phyloP scores from a whole-genome alignment of 2,888 invertebrate species.

The Acrocera orbiculus region DNA sequence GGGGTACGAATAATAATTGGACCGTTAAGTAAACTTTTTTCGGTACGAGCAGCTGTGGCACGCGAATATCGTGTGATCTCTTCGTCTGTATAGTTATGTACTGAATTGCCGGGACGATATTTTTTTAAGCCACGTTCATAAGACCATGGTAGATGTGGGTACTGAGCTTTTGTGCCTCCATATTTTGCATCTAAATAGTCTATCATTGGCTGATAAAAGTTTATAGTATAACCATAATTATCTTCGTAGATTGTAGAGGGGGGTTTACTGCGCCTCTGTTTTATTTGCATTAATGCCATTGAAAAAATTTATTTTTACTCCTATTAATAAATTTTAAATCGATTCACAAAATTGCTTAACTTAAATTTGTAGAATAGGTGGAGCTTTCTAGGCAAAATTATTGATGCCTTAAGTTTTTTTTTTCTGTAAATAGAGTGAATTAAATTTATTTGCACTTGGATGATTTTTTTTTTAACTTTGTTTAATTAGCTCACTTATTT shows the following conservation, averaged over 20 bases:
- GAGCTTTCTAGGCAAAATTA: too few relatives aligned
- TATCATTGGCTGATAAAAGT: slow-evolving; percentile 76
- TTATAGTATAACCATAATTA: slow-evolving; percentile 69
- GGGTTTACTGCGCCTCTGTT: slow-evolving; percentile 32
- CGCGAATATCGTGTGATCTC: slow-evolving; percentile 48
- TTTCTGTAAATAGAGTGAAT: too few relatives aligned
- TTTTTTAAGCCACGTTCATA: slow-evolving; percentile 51
- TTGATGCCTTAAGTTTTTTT: too few relatives aligned
- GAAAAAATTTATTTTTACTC: slow-evolving; percentile 13
- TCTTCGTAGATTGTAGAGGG: slow-evolving; percentile 56
- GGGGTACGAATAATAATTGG: slow-evolving; percentile 29
- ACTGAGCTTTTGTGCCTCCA: slow-evolving; percentile 16
- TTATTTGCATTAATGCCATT: slow-evolving; percentile 29
- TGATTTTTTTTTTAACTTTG: too few relatives aligned
- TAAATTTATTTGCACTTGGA: too few relatives aligned
- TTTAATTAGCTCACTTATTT: too few relatives aligned
- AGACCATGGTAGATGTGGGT: slow-evolving; percentile 53
- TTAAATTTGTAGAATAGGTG: too few relatives aligned
- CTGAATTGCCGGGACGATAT: slow-evolving; percentile 44
- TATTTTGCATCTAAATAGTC: slow-evolving; percentile 57
- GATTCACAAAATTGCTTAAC: slow-evolving; percentile 1
- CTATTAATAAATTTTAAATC: slow-evolving; percentile 2
- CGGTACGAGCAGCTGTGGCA: slow-evolving; percentile 50
- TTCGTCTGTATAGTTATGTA: slow-evolving; percentile 46
- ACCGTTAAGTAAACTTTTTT: slow-evolving; percentile 38